Evolutionary conservation across 2,797 vertebrate genomes (phyloP).

Genomic region (Pseudopleuronectes americanus): DNA sequence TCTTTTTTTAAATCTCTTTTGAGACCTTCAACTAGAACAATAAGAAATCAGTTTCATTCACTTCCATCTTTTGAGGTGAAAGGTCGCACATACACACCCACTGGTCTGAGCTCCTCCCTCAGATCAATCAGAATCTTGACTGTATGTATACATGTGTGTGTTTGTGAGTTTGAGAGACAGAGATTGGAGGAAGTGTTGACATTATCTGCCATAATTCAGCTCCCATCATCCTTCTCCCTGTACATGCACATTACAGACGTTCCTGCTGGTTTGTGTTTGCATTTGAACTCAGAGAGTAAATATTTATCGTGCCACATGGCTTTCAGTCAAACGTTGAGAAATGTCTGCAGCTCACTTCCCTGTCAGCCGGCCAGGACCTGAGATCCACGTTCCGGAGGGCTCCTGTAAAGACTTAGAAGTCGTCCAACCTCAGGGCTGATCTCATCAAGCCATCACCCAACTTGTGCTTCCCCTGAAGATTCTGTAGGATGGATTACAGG

Average conservation of each 20-base stretch:
- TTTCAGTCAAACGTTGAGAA: constrained; percentile 43
- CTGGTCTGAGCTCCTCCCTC: background rate
- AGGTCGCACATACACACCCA: background rate
- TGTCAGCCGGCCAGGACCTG: constrained; percentile 14
- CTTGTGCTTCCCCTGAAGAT: constrained; percentile 31
- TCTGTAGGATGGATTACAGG: constrained; percentile 62
- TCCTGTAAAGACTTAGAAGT: constrained; percentile 9
- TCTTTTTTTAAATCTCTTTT: no score
- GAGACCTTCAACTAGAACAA: no score
- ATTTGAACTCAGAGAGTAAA: constrained; percentile 33
- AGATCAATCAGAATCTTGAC: constrained; percentile 8
- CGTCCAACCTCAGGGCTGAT: constrained; percentile 48
- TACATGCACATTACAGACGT: constrained; percentile 26
- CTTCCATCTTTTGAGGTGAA: background rate
- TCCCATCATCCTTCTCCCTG: constrained; percentile 6
- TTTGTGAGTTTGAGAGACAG: background rate
- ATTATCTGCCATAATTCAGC: constrained; percentile 9
- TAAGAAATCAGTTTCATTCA: no score
- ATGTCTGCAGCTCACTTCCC: constrained; percentile 3
- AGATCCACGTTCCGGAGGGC: constrained; percentile 14
- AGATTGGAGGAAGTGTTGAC: background rate
- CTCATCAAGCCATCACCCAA: constrained; percentile 65
- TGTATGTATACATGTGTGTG: background rate
- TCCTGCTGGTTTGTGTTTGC: constrained; percentile 27
- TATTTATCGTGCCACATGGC: constrained; percentile 45